Percentiles rank a stretch among this genome's conserved stretches.
phyloP scores from a whole-genome alignment of 2,888 invertebrate genomes.

The Drosophila picticornis region DNA sequence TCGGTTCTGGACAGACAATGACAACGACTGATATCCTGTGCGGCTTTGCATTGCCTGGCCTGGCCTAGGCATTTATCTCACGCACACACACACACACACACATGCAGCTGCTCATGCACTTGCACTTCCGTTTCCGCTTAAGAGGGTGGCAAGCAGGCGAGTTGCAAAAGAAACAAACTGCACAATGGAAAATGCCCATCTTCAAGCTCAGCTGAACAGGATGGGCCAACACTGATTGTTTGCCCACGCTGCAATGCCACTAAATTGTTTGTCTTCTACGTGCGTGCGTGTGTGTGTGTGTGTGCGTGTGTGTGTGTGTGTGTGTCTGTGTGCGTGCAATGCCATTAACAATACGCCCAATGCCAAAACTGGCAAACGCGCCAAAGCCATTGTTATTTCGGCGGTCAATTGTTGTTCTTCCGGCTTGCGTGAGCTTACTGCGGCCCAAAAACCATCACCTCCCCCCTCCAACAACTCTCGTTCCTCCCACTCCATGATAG shows the following conservation, averaged over 20 bases:
- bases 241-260: conserved; percentile 75
- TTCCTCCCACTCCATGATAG: background rate
- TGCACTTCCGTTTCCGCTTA: conserved; percentile 62
- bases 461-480: background rate
- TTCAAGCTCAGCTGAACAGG: conserved; percentile 28
- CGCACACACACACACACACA: conserved; percentile 12
- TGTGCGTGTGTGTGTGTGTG: conserved; percentile 7
- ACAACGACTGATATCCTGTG: conserved; percentile 56
- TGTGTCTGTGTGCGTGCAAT: conserved; percentile 60
- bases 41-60: conserved; percentile 29
- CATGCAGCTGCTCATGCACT: conserved; percentile 35
- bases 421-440: conserved; percentile 79
- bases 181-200: conserved; percentile 31
- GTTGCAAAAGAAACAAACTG: conserved; percentile 16
- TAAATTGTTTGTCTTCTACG: conserved; percentile 72
- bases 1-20: conserved; percentile 40
- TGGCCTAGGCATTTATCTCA: conserved; percentile 50
- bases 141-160: conserved; percentile 1
- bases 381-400: conserved; percentile 80
- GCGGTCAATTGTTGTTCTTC: conserved; percentile 81
- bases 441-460: conserved; percentile 12
- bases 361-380: conserved; percentile 80
- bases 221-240: conserved; percentile 67
- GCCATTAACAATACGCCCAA: conserved; percentile 80
- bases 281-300: background rate